A percentile compares a stretch with the other conserved stretches of the same genome.
Conservation (phyloP, 2,113 vertebrate genomes). For the Chloroceryle aenea region DNA sequence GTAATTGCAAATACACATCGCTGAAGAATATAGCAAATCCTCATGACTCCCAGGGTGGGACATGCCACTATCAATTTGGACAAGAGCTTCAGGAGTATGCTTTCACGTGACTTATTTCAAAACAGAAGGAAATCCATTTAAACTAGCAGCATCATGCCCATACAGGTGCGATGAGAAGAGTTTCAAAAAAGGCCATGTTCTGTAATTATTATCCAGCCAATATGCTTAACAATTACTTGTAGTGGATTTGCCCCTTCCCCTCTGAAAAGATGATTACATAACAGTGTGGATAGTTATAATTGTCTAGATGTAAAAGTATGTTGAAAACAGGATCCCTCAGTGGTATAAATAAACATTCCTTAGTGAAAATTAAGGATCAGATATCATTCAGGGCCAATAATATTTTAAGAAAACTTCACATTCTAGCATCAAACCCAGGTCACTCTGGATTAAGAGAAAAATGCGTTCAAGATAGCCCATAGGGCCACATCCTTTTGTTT, state of each 20-base stretch:
- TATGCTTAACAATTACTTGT: background rate
- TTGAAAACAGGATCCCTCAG: background rate
- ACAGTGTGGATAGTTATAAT: background rate
- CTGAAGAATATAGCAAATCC: background rate
- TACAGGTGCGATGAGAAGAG: background rate
- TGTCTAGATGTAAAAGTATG: background rate
- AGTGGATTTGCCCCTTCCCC: background rate
- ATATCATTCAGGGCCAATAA: background rate
- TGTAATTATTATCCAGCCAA: background rate
- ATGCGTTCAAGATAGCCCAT: background rate
- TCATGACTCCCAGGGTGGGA: background rate
- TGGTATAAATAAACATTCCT: background rate
- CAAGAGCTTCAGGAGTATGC: background rate
- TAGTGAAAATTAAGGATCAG: background rate
- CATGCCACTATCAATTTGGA: background rate
- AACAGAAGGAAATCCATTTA: constrained; percentile 35
- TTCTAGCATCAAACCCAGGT: background rate
- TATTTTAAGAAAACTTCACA: background rate
- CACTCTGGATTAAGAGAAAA: background rate
- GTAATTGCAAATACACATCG: constrained; percentile 60
- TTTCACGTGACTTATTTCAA: background rate
- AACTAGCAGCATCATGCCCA: background rate
- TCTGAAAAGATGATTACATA: background rate
- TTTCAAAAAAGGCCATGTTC: background rate
- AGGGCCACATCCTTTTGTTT: background rate